Base-by-base conservation (phyloP, 2,888 invertebrate genomes). In the Branchipolynoe longqiensis region DNA sequence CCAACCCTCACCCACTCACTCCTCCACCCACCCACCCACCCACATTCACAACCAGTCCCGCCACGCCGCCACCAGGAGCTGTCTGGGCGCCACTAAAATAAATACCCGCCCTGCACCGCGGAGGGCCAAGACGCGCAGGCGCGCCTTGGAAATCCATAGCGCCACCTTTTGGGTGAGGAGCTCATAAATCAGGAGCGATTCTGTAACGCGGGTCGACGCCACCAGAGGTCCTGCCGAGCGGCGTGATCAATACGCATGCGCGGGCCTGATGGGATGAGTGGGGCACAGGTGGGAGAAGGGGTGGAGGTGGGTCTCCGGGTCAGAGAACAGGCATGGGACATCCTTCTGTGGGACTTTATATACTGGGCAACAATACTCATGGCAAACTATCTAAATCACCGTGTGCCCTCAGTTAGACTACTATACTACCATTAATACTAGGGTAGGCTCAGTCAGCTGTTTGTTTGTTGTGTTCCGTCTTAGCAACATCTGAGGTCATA, bases 31-130 rank as follows among this genome's bases (percentile, higher is more conserved):
- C n/a, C 58, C 58, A 58, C 58, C 12, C n/a, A n/a, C 58, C 58
- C 58, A 14, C 58, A 58, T 25, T 18, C 48, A 8, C 48, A 48
- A 48, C 48, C 8, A 12, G 8, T 12, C 58, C 22, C 58, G 14
- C n/a, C n/a, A 25, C 25, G 12, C n/a, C 4, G 22, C n/a, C 58
- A 25, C n/a, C 58, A 58, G 58, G n/a, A 25, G 58, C 22, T 25
- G 58, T 58, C 58, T 58, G 58, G 58, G 58, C 58, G n/a, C 58
- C 22, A 4, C 58, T 58, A 58, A 58, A 58, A 58, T 25, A 58
- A 58, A 58, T 58, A 58, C 58, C 58, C 58, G n/a, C 22, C 58
- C 58, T 58, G 58, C 58, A n/a, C n/a, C 58, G 58, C 58, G 58
- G 58, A 4, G n/a, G 58, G n/a, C 58, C 58, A 8, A 58, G 58